Evolutionary conservation across 2,888 invertebrate species (phyloP).

Genomic region (Acanthosoma haemorrhoidale): DNA sequence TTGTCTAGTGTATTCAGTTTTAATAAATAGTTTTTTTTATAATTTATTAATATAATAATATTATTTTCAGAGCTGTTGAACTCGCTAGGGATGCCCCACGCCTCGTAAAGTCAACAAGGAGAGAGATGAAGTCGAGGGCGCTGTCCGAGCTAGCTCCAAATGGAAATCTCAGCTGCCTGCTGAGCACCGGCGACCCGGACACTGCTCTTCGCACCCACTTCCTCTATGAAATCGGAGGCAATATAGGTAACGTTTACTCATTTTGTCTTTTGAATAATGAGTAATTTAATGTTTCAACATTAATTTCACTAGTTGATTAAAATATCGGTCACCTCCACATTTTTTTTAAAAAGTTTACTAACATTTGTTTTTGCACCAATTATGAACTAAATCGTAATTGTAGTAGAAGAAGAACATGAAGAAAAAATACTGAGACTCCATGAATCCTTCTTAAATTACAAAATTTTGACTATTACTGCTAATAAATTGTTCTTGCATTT

Average conservation of each 20-base stretch:
- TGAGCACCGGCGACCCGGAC: conserved; percentile 46
- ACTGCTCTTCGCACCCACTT: conserved; percentile 47
- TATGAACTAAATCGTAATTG: too few relatives aligned
- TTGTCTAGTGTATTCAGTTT: background rate
- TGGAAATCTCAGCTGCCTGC: conserved; percentile 46
- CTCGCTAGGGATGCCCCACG: conserved; percentile 38
- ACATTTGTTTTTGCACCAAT: too few relatives aligned
- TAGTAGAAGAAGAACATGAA: too few relatives aligned
- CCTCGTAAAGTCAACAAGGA: conserved; percentile 37
- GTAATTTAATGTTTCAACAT: too few relatives aligned
- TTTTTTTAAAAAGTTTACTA: too few relatives aligned
- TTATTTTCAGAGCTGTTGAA: conserved; percentile 41
- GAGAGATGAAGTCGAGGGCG: conserved; percentile 43
- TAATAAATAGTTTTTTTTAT: background rate
- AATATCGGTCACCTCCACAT: too few relatives aligned
- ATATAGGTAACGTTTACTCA: conserved; percentile 54
- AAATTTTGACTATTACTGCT: too few relatives aligned
- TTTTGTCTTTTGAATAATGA: too few relatives aligned
- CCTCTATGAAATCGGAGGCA: conserved; percentile 52
- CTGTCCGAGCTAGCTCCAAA: conserved; percentile 44
- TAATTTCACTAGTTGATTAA: too few relatives aligned
- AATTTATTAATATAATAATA: background rate
- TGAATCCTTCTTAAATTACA: too few relatives aligned
- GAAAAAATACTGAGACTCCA: too few relatives aligned
- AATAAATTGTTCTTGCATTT: too few relatives aligned